phyloP scores from a whole-genome alignment of 2,797 vertebrate genomes.

The Mionectes olivaceus region DNA sequence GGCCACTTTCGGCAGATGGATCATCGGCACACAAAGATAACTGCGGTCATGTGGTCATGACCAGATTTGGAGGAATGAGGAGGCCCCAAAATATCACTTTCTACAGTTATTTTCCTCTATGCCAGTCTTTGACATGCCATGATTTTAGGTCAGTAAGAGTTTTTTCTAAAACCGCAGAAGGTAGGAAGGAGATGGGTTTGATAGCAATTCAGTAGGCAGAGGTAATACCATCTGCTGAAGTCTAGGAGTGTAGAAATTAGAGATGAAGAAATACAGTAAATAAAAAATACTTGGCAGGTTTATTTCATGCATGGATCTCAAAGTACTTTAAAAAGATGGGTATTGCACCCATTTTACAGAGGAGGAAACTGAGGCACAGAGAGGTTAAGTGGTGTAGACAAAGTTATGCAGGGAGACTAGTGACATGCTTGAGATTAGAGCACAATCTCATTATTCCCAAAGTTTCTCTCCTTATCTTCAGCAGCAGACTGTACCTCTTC shows the following conservation, averaged over 20 bases:
- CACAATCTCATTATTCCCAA: neutral
- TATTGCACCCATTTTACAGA: slow-evolving; percentile 64
- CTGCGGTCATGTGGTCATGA: neutral
- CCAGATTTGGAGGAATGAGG: slow-evolving; percentile 26
- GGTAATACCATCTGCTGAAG: slow-evolving; percentile 55
- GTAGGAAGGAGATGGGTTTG: slow-evolving; percentile 25
- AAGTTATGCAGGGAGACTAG: slow-evolving; percentile 57
- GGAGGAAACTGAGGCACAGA: slow-evolving; percentile 75
- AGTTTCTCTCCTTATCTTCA: neutral
- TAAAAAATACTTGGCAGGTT: slow-evolving; percentile 59
- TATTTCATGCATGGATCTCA: slow-evolving; percentile 66
- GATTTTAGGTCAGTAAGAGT: slow-evolving; percentile 6
- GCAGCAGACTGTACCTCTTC: neutral
- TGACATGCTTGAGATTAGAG: slow-evolving; percentile 53
- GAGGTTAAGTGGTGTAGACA: slow-evolving; percentile 65
- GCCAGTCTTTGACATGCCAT: neutral
- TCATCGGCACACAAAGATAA: slow-evolving; percentile 9
- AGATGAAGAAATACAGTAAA: slow-evolving; percentile 62
- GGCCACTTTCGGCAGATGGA: slow-evolving; percentile 42
- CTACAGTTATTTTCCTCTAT: slow-evolving; percentile 43
- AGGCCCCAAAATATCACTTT: neutral
- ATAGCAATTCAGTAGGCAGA: slow-evolving; percentile 33
- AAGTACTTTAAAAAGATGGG: slow-evolving; percentile 68
- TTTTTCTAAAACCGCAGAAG: slow-evolving; percentile 27
- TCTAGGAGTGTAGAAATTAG: slow-evolving; percentile 72